Conservation (phyloP, 2,888 invertebrate genomes). For the Stenodema calcarata region DNA sequence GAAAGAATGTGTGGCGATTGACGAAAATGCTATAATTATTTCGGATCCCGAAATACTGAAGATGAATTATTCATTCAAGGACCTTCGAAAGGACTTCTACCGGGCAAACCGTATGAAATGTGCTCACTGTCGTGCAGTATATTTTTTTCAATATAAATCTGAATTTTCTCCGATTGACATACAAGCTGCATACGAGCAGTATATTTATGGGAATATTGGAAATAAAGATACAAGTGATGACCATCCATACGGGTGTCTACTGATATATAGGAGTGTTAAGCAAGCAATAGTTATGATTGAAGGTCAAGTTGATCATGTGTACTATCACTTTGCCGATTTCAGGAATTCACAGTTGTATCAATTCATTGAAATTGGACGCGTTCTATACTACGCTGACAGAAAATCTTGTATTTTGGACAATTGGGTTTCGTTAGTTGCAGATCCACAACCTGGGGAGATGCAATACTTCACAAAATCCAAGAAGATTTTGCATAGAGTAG, state of each 20-base stretch:
- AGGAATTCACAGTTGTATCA: not conserved
- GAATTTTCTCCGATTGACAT: not conserved
- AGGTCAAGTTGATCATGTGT: not conserved
- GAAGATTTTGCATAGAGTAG: not conserved
- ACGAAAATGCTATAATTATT: not conserved
- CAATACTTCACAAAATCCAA: not conserved
- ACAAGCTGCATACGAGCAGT: not conserved
- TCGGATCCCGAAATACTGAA: not conserved
- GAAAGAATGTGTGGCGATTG: not conserved
- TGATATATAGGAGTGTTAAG: not conserved
- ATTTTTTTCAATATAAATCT: constrained; percentile 13
- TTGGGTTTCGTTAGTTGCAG: not conserved
- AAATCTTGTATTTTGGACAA: not conserved
- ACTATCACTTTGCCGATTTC: not conserved
- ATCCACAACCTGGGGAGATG: not conserved
- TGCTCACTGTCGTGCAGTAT: not conserved
- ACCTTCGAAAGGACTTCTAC: not conserved
- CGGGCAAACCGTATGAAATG: not conserved
- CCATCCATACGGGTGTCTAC: not conserved
- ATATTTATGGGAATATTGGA: not conserved
- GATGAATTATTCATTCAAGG: not conserved
- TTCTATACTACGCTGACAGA: not conserved
- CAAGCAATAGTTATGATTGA: not conserved
- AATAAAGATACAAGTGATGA: not conserved
- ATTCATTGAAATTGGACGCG: not conserved